These are phyloP conservation scores for Pangasianodon gigas DNA, from an alignment of 2,113 vertebrate genomes.

Conservation along the genomic window DNA sequence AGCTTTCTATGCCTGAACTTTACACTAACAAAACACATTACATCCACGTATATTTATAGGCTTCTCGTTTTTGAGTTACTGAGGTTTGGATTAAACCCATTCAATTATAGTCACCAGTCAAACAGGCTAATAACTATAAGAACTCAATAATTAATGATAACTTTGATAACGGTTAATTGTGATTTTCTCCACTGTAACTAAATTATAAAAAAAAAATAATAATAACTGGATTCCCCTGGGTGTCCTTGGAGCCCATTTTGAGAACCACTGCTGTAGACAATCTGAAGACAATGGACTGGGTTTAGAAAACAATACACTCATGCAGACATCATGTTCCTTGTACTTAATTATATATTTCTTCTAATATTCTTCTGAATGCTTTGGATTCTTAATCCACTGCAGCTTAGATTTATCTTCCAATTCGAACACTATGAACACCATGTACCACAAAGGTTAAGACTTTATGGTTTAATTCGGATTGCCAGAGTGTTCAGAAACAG, in stretches of 20 bases:
- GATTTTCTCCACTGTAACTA: not conserved
- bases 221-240: not conserved
- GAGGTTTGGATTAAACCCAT: not conserved
- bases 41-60: not conserved
- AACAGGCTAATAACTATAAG: not conserved
- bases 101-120: not conserved
- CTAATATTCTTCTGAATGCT: not conserved
- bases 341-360: not conserved
- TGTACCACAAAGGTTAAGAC: not conserved
- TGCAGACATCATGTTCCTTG: not conserved
- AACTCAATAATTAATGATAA: not conserved
- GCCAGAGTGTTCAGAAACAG: not conserved
- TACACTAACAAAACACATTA: not conserved
- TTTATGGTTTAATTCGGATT: not conserved
- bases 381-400: not conserved
- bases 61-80: not conserved
- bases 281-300: not conserved
- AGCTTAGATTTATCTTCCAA: not conserved
- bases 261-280: not conserved
- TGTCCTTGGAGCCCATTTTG: not conserved
- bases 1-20: not conserved
- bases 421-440: not conserved
- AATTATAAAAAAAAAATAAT: not conserved
- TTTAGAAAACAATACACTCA: not conserved
- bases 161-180: not conserved